Evolutionary conservation across 2,113 vertebrate genomes (phyloP).

Genomic region (Brachyhypopomus occidentalis): DNA sequence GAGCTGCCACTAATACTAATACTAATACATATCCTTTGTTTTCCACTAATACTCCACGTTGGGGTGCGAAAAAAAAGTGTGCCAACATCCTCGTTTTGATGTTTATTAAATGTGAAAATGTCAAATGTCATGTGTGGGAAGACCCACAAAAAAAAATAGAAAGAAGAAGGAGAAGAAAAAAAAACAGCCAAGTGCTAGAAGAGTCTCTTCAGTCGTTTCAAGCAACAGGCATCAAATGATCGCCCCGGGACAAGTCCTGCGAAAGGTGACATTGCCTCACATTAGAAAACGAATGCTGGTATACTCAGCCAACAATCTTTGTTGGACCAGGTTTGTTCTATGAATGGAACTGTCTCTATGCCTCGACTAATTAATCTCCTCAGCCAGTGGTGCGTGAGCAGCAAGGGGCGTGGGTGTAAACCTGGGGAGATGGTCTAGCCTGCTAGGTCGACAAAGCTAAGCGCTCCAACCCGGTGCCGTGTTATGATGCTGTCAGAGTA

Average conservation of each 20-base stretch:
- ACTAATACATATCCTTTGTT: too few species aligned
- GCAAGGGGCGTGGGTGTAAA: constrained; percentile 2
- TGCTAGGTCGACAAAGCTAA: constrained; percentile 33
- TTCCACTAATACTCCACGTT: constrained; percentile 17
- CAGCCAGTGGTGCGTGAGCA: constrained; percentile 29
- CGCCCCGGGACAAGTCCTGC: neutral
- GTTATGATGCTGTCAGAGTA: neutral
- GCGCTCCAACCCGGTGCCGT: neutral
- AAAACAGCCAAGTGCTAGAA: neutral
- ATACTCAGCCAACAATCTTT: neutral
- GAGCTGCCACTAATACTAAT: constrained; percentile 27
- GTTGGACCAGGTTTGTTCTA: neutral
- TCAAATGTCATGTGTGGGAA: constrained; percentile 33
- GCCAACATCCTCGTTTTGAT: constrained; percentile 49
- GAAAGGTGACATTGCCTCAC: constrained; percentile 4
- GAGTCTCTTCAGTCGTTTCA: constrained; percentile 13
- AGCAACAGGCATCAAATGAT: neutral
- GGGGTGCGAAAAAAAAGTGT: neutral
- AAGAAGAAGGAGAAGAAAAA: neutral
- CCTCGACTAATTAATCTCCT: constrained; percentile 44
- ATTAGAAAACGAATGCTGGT: neutral
- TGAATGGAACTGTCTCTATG: constrained; percentile 14
- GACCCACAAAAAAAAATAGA: neutral
- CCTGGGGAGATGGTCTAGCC: constrained; percentile 14
- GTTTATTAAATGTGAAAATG: constrained; percentile 57